Evolutionary conservation across 2,797 vertebrate species (phyloP).

Genomic region (Buceros bicornis): DNA sequence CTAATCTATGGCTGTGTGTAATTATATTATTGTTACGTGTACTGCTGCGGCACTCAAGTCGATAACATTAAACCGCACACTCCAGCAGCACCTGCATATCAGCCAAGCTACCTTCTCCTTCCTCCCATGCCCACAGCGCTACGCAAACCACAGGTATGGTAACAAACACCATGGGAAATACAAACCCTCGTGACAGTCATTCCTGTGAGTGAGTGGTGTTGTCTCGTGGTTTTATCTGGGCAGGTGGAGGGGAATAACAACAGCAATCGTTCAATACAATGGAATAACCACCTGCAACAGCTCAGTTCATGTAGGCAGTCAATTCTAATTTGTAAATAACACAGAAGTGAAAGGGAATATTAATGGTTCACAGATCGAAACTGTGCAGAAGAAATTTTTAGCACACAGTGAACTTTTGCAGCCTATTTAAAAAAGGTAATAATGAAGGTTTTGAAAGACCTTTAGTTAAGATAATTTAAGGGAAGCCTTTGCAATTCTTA

Average conservation of each 20-base stretch:
- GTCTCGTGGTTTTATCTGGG: not conserved
- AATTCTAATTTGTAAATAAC: not conserved
- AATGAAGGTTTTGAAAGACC: conserved; percentile 24
- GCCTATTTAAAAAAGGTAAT: not conserved
- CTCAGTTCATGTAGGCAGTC: not conserved
- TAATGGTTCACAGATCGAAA: not conserved
- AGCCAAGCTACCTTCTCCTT: not conserved
- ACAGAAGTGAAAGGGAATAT: not conserved
- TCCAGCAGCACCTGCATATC: not conserved
- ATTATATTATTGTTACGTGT: not conserved
- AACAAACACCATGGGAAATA: not conserved
- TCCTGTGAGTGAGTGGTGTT: not conserved
- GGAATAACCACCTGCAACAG: not conserved
- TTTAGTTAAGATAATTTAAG: conserved; percentile 38
- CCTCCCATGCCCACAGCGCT: not conserved
- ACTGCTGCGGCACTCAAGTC: not conserved
- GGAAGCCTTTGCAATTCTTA: conserved; percentile 41
- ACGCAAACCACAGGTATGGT: not conserved
- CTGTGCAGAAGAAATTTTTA: not conserved
- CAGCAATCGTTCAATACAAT: not conserved
- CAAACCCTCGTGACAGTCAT: not conserved
- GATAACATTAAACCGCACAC: not conserved
- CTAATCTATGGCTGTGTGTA: not conserved
- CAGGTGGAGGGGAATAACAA: not conserved
- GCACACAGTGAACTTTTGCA: not conserved